A percentile compares a stretch with the other conserved stretches of the same genome.
phyloP scores from a whole-genome alignment of 2,113 vertebrate genomes.

The Symphodus melops region DNA sequence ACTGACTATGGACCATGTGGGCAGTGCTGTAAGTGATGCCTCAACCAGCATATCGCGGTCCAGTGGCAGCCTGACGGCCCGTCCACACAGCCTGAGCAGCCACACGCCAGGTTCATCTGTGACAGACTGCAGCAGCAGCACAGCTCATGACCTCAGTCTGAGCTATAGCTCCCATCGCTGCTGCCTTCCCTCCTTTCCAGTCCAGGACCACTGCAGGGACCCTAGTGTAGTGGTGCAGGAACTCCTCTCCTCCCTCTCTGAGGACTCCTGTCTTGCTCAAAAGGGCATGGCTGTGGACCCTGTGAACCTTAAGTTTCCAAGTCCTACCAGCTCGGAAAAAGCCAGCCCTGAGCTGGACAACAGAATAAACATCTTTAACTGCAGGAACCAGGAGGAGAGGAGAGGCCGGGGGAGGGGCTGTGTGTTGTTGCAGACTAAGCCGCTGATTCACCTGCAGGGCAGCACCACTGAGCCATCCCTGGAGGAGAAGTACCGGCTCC shows the following conservation, averaged over 20 bases:
- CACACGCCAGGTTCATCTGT: slow-evolving; percentile 85
- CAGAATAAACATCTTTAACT: slow-evolving; percentile 85
- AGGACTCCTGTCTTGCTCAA: slow-evolving; percentile 85
- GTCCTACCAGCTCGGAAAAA: slow-evolving; percentile 75
- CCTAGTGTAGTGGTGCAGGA: slow-evolving; percentile 84
- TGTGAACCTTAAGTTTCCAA: slow-evolving; percentile 85
- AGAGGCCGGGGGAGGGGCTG: slow-evolving; percentile 61
- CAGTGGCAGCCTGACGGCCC: slow-evolving; percentile 81
- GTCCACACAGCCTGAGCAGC: slow-evolving; percentile 86
- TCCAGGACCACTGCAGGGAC: slow-evolving; percentile 46
- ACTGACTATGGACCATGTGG: slow-evolving; percentile 79
- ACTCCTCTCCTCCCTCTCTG: slow-evolving; percentile 88
- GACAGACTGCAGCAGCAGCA: slow-evolving; percentile 85
- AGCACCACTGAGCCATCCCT: slow-evolving; percentile 58
- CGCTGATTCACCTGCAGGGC: slow-evolving; percentile 85
- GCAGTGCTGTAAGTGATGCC: slow-evolving; percentile 77
- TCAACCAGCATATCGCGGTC: slow-evolving; percentile 83
- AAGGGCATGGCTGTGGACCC: slow-evolving; percentile 86
- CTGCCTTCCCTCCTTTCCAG: slow-evolving; percentile 62
- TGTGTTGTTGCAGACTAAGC: slow-evolving; percentile 85
- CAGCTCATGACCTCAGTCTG: slow-evolving; percentile 73
- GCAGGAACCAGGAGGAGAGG: slow-evolving; percentile 86
- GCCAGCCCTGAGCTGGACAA: slow-evolving; percentile 86
- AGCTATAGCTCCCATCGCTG: slow-evolving; percentile 65
- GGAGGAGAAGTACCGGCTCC: slow-evolving; percentile 85